Conservation (phyloP, 2,888 invertebrate species). For the Epirrhoe tristata region DNA sequence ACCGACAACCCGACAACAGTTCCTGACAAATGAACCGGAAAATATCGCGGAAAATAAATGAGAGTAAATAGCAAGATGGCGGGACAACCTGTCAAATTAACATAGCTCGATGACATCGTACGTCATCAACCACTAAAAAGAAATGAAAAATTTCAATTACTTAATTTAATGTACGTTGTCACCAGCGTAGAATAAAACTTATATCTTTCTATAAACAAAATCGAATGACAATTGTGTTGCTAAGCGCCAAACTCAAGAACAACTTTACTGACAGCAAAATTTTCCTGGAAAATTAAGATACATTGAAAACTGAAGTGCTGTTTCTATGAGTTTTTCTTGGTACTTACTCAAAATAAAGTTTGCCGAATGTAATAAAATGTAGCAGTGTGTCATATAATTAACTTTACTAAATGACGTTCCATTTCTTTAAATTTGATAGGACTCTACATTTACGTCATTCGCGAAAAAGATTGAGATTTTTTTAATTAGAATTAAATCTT, state of each 20-base stretch:
- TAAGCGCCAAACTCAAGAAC: too few species aligned
- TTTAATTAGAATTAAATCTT: not conserved
- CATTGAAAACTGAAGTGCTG: too few species aligned
- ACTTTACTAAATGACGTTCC: slow-evolving; percentile 12
- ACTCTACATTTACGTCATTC: not conserved
- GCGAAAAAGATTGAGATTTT: not conserved
- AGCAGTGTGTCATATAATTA: not conserved
- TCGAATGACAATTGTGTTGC: too few species aligned
- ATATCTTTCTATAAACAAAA: too few species aligned
- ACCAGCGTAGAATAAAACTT: not conserved
- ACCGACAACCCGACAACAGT: slow-evolving; percentile 32
- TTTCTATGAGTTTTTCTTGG: too few species aligned
- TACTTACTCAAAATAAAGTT: too few species aligned
- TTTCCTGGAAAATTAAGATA: too few species aligned
- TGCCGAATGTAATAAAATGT: too few species aligned
- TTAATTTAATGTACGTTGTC: slow-evolving; percentile 25
- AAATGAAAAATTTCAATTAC: slow-evolving; percentile 33
- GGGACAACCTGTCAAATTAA: slow-evolving; percentile 61
- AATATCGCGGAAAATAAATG: slow-evolving; percentile 49
- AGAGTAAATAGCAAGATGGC: slow-evolving; percentile 55
- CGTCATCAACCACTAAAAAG: slow-evolving; percentile 39
- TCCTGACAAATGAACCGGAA: slow-evolving; percentile 48
- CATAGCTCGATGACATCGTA: slow-evolving; percentile 45
- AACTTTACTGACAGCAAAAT: too few species aligned
- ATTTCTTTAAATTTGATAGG: not conserved